Evolutionary conservation across 1,140 invertebrate species (phyloP).

Genomic region (Coelopa frigida): DNA sequence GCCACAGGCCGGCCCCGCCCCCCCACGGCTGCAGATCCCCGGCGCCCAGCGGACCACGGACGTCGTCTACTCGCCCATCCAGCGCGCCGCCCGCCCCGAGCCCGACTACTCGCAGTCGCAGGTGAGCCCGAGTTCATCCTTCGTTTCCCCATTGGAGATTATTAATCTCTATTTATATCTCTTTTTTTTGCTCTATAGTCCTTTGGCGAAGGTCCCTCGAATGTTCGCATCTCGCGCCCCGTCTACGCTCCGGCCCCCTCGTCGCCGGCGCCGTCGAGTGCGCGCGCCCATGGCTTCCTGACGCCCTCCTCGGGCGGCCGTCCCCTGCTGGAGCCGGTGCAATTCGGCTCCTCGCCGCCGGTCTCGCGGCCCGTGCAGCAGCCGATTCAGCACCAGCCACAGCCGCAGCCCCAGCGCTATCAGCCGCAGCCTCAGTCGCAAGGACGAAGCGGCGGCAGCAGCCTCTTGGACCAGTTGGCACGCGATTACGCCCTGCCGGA

Average conservation of each 20-base stretch:
- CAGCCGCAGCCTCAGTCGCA: constrained; percentile 42
- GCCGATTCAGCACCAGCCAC: constrained; percentile 15
- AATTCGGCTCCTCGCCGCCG: constrained; percentile 28
- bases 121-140: constrained; percentile 4
- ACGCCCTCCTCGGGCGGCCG: constrained; percentile 35
- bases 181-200: constrained; percentile 6
- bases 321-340: constrained; percentile 29
- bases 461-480: constrained; percentile 72
- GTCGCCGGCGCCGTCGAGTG: constrained; percentile 31
- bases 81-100: constrained; percentile 35
- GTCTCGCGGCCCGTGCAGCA: constrained; percentile 30
- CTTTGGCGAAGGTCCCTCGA: constrained; percentile 35
- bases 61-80: constrained; percentile 38
- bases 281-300: constrained; percentile 35
- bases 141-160: background rate
- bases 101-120: constrained; percentile 38
- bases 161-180: background rate
- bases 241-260: constrained; percentile 36
- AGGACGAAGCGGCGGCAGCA: constrained; percentile 46
- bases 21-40: constrained; percentile 39
- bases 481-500: constrained; percentile 69
- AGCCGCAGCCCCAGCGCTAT: constrained; percentile 23
- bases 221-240: constrained; percentile 40
- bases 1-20: constrained; percentile 33
- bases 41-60: constrained; percentile 40